Base-by-base conservation (phyloP, 2,888 invertebrate genomes). In the Cartodere bifasciata region DNA sequence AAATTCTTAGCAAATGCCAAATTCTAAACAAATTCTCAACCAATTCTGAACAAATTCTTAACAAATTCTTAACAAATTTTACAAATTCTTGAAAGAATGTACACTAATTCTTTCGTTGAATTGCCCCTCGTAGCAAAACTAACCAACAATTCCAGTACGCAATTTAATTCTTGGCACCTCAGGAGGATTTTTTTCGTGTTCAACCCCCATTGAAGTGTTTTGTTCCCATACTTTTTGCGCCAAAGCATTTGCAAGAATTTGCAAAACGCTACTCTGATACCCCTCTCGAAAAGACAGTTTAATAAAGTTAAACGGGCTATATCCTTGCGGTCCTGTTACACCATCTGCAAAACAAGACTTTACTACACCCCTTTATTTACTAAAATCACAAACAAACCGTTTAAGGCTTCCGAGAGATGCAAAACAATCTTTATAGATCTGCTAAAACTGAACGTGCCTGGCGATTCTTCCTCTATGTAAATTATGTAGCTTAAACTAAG, bases 241-340 rank as follows among this genome's bases (percentile, higher is more conserved):
- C 3, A 83, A 57, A 4, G 74, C 68, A 44, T 78, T 73, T 43
- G 66, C 69, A 5, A 85, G 53, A 4, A 74, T 65, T 38, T 63
- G 65, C 22, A 71, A 60, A 45, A 85, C 80, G 42, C 68, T 64
- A 9, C 67, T 52, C 44, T 72, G 72, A 29, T 84, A 71, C 1
- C 87, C 86, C 55, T 87, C 85, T 53, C 82, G 80, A 45, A 91
- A 91, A 1, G 87, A 86, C 13, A 91, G 63, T 57, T 88, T 86
- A 10, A 92, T 67, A 52, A 73, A 81, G 47, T 79, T 73, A 46
- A 72, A 72, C 9, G 67, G 60, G 50, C 85, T 86, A 28, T 64
- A 66, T 35, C 75, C 69, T 23, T 78, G 67, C 10, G 88, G 88
- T 0, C 87, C 86, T 22, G 82, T 76, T 36, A 6, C 11, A 6